Conservation (phyloP, 2,888 invertebrate genomes). For the Eupelmus urozonus region DNA sequence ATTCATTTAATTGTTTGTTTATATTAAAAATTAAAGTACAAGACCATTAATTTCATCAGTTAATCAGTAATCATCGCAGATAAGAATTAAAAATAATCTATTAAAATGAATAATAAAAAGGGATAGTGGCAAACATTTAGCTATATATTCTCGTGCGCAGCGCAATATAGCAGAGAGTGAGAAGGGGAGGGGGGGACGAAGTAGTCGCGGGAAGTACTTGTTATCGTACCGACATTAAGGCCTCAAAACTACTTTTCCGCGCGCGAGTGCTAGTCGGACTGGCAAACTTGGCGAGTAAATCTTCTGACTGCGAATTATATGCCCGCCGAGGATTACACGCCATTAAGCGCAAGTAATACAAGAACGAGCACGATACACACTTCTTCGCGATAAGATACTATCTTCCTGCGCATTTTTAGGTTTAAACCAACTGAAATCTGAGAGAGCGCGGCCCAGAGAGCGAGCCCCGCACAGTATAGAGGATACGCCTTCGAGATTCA, state of each 20-base stretch:
- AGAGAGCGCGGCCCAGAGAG: no score
- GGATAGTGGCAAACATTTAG: no score
- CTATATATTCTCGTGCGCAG: no score
- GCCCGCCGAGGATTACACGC: constrained; percentile 63
- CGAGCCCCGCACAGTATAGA: background rate
- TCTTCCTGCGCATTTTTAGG: constrained; percentile 4
- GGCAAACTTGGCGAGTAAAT: constrained; percentile 66
- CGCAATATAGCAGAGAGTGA: no score
- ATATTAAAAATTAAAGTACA: no score
- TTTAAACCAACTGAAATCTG: constrained; percentile 26
- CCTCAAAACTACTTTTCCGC: constrained; percentile 55
- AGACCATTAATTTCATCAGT: no score
- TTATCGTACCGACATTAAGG: constrained; percentile 55
- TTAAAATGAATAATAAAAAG: no score
- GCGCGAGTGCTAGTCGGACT: constrained; percentile 26
- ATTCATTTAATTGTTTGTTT: no score
- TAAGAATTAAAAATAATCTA: no score
- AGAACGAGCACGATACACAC: constrained; percentile 48
- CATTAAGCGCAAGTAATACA: constrained; percentile 65
- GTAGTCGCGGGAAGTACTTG: constrained; percentile 1
- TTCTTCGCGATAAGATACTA: constrained; percentile 47
- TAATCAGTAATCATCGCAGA: no score
- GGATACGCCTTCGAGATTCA: background rate
- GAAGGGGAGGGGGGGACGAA: no score
- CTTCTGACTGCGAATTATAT: constrained; percentile 63